Conservation (phyloP, 2,797 vertebrate species). For the Dicrostonyx torquatus region DNA sequence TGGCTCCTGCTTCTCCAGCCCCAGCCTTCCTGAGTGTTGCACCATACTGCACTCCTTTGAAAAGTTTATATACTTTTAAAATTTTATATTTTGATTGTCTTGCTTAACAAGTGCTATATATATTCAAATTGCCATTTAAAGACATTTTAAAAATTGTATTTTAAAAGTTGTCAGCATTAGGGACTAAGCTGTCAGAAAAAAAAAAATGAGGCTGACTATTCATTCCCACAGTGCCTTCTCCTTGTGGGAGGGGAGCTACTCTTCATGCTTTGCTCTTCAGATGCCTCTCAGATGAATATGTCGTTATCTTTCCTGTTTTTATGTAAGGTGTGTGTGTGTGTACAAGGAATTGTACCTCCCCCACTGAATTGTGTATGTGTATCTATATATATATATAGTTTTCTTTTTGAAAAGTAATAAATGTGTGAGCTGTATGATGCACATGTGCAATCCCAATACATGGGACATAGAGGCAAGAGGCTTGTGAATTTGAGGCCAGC, state of each 20-base stretch:
- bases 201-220: not conserved
- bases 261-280: conserved; percentile 1
- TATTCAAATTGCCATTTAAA: not conserved
- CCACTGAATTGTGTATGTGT: not conserved
- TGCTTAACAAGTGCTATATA: not conserved
- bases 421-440: not conserved
- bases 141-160: not conserved
- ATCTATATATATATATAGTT: not conserved
- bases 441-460: not conserved
- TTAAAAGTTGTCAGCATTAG: not conserved
- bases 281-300: not conserved
- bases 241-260: not conserved
- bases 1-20: not conserved
- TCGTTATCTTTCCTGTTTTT: conserved; percentile 1
- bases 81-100: not conserved
- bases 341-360: no score
- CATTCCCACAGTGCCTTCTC: not conserved
- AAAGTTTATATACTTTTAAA: not conserved
- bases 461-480: not conserved
- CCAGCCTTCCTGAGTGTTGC: not conserved
- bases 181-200: not conserved
- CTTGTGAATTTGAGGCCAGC: not conserved
- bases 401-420: not conserved
- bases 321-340: not conserved
- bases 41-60: not conserved